Base-by-base conservation (phyloP, 2,797 vertebrate species). In the Clarias platycephalus region DNA sequence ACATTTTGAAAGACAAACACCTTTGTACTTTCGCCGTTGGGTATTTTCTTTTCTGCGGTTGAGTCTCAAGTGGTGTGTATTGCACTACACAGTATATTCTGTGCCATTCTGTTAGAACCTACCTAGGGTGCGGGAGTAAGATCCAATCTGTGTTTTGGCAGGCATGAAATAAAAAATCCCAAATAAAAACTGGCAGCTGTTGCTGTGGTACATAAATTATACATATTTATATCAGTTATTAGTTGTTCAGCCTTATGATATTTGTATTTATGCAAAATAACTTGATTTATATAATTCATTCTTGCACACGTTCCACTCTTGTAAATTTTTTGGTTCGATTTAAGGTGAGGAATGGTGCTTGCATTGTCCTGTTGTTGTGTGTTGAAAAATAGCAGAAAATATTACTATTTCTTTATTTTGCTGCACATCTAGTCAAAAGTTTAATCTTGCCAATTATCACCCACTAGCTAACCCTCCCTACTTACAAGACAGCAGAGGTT, bases 171-270 rank as follows among this genome's bases (percentile, higher is more conserved):
- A 26, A 72, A 72, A 72, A 67, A 71, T 53, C 24, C 71, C 18
- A 31, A 74, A 74, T 44, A 72, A 72, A 72, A n/a, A 15, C 24
- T 72, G 70, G 40, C 70, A 72, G 70, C 70, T 72, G 68, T 44
- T 44, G 70, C 8, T 15, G 24, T 72, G 49, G 2, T 55, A 28
- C 15, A 18, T 10, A 18, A 55, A 28, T 53, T 8, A 74, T 26
- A 55, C 1, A 10, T 74, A 53, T 70, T 28, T 55, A 18, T 74
- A 55, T 49, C 49, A 55, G 40, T n/a, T 26, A 24, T n/a, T 26
- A 24, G 5, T 71, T 44, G 68, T 44, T 71, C 68, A 44, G 40
- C 37, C 24, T 71, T n/a, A 72, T 2, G 57, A 31, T 34, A 31
- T 76, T 22, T 31, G 18, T 57, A 57, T 26, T 22, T 12, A 28